Conservation (phyloP, 2,888 invertebrate genomes). For the Epinotia demarniana region DNA sequence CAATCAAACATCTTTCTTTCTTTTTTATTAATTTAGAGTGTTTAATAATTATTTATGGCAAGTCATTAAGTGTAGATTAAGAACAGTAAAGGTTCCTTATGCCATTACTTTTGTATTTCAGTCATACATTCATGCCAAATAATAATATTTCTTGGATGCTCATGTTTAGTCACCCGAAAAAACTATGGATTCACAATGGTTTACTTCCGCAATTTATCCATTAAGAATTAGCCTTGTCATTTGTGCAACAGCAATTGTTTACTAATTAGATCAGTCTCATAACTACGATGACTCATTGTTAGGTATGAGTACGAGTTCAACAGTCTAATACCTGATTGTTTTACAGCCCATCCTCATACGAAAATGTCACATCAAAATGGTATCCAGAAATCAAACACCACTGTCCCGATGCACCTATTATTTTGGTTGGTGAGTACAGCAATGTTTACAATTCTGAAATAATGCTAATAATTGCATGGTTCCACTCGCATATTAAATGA, state of each 20-base stretch:
- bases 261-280: constrained; percentile 25
- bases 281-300: constrained; percentile 16
- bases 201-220: constrained; percentile 22
- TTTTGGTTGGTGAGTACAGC: constrained; percentile 94
- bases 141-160: background rate
- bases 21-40: no score
- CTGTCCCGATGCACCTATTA: constrained; percentile 99
- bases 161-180: background rate
- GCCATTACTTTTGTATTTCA: no score
- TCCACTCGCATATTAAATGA: no score
- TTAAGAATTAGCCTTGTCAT: constrained; percentile 19
- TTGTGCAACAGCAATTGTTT: constrained; percentile 9
- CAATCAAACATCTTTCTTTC: no score
- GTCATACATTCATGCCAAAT: background rate
- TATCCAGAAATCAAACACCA: constrained; percentile 99
- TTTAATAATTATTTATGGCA: no score
- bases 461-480: no score
- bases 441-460: background rate
- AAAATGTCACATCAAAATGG: constrained; percentile 99
- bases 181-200: background rate
- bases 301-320: constrained; percentile 4
- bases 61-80: no score
- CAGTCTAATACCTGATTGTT: constrained; percentile 24
- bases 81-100: no score
- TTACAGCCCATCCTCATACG: constrained; percentile 98